These are phyloP conservation scores for Xenopus tropicalis DNA, from an alignment of 2,113 vertebrate species.

Conservation along the genomic window UCB_Xtro_10.0 CM004452.2:51060501-51061000, in stretches of 20 bases:
- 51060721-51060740: constrained; percentile 74
- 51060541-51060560: constrained; percentile 5
- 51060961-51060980: constrained; percentile 75
- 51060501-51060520: neutral
- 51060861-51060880: constrained; percentile 89
- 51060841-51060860: constrained; percentile 90
- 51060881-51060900: constrained; percentile 72
- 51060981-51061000: neutral
- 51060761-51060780: constrained; percentile 85
- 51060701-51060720: constrained; percentile 7
- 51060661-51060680: constrained; percentile 23
- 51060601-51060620: neutral
- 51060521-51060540: constrained; percentile 2
- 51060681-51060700: constrained; percentile 23
- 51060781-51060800: constrained; percentile 84
- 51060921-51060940: constrained; percentile 91
- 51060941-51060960: constrained; percentile 90
- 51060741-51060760: constrained; percentile 94
- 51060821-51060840: constrained; percentile 94
- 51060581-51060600: neutral
- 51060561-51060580: neutral
- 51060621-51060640: neutral
- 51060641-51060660: constrained; percentile 7
- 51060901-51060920: constrained; percentile 67
- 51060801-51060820: constrained; percentile 95